Percentiles rank a stretch among this genome's conserved stretches.
phyloP scores from a whole-genome alignment of 2,797 vertebrate species.

The Halcyon chelicuti region DNA sequence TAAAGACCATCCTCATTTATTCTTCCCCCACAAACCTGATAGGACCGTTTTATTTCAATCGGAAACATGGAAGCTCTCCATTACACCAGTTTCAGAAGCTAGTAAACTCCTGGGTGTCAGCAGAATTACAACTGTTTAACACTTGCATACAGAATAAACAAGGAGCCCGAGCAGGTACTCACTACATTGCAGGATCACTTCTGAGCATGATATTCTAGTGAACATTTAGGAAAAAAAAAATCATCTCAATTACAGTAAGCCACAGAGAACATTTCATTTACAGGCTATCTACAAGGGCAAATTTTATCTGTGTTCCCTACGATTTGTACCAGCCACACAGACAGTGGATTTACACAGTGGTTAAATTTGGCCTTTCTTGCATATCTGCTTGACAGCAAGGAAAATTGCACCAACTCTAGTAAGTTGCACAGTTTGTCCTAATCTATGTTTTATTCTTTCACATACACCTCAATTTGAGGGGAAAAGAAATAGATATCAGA shows the following conservation, averaged over 20 bases:
- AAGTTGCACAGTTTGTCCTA: constrained; percentile 46
- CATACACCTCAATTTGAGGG: constrained; percentile 78
- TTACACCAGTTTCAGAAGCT: background rate
- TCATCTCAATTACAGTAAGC: background rate
- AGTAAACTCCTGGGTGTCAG: background rate
- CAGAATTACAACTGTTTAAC: background rate
- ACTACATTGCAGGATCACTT: background rate
- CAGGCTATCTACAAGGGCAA: background rate
- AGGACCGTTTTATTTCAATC: background rate
- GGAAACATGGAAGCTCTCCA: accelerated
- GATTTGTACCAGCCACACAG: background rate
- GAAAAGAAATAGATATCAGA: constrained; percentile 86
- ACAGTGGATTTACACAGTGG: background rate
- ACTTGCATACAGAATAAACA: accelerated
- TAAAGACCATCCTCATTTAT: background rate
- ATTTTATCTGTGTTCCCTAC: background rate
- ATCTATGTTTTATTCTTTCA: constrained; percentile 75
- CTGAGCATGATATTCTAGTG: background rate
- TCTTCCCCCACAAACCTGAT: background rate
- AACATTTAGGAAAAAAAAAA: background rate
- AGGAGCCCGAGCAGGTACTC: background rate
- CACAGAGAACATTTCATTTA: background rate
- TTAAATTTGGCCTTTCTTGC: constrained; percentile 3
- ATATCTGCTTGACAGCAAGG: background rate
- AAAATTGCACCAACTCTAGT: constrained; percentile 47